Base-by-base conservation (phyloP, 2,113 vertebrate species). In the Hoplias malabaricus region DNA sequence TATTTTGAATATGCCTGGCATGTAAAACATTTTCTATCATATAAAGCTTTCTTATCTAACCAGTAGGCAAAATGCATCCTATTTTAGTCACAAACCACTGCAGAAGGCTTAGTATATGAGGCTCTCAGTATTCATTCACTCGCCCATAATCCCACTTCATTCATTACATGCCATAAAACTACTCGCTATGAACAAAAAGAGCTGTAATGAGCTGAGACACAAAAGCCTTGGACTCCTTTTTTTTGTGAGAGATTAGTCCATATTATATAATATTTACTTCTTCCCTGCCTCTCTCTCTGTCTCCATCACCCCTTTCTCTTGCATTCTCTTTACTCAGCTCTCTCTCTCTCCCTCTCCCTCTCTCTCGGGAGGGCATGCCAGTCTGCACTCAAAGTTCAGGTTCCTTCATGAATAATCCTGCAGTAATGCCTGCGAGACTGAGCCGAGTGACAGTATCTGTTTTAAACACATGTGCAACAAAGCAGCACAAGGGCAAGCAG, bases 391-490 rank as follows among this genome's bases (percentile, higher is more conserved):
- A 57, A 74, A 81, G 76, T 69, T 75, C 80, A 79, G 76, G 79
- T 78, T 80, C 84, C 75, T 86, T 89, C 83, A 86, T 86, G 85
- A 89, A 87, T 84, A 79, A 84, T 80, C 82, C 78, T 77, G 82
- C 79, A 80, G 81, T 90, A 88, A 91, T 90, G 88, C 66, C 88
- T 73, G 80, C 76, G 87, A 83, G 80, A 84, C 80, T 78, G 78
- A 83, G 73, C 86, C 54, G 38, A 83, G 84, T 89, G 90, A 88
- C 87, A 89, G 85, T 84, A 85, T 90, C 83, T 84, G 87, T 88
- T 89, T 59, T 90, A 87, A 89, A 87, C 86, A 80, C 71, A 84
- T 86, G 81, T 86, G 87, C 87, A 90, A 89, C 88, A 89, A 88
- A 86, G 84, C 82, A 82, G 79, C 76, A 65, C 80, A 79, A 79